Conservation (phyloP, 1,140 invertebrate species). For the Hesperophylax magnus region DNA sequence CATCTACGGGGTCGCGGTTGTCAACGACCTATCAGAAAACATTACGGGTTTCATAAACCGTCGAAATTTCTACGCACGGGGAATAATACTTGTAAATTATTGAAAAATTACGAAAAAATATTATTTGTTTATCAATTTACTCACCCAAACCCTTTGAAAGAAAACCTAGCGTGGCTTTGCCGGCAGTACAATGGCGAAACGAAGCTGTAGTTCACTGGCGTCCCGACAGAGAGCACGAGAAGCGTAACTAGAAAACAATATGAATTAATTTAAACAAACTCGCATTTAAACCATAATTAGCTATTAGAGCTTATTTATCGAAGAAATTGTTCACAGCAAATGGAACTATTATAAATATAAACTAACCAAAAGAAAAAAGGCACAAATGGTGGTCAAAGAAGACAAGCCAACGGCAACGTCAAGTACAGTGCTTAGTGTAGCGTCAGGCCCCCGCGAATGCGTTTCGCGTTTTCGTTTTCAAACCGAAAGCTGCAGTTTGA, state of each 20-base stretch:
- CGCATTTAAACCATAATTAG: not conserved
- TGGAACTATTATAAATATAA: not conserved
- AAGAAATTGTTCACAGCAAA: no score
- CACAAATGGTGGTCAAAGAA: not conserved
- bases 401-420: not conserved
- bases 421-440: not conserved
- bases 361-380: slow-evolving; percentile 15
- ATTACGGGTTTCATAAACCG: not conserved
- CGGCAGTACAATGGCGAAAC: slow-evolving; percentile 40
- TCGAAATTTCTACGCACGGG: not conserved
- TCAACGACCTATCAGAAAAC: not conserved
- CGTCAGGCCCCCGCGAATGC: slow-evolving; percentile 8
- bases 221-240: slow-evolving; percentile 34
- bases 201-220: slow-evolving; percentile 33
- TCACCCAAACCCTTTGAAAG: slow-evolving; percentile 22
- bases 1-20: not conserved
- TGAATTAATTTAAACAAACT: slow-evolving; percentile 24
- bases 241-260: slow-evolving; percentile 28
- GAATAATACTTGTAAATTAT: slow-evolving; percentile 3
- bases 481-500: slow-evolving; percentile 33
- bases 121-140: slow-evolving; percentile 31
- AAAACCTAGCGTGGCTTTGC: slow-evolving; percentile 39
- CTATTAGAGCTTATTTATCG: not conserved
- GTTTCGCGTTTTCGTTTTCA: slow-evolving; percentile 5
- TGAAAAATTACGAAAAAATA: not conserved